Percentiles rank a stretch among this genome's conserved stretches.
Conservation (phyloP, 2,888 invertebrate genomes). For the Troglohyphantes excavatus region DNA sequence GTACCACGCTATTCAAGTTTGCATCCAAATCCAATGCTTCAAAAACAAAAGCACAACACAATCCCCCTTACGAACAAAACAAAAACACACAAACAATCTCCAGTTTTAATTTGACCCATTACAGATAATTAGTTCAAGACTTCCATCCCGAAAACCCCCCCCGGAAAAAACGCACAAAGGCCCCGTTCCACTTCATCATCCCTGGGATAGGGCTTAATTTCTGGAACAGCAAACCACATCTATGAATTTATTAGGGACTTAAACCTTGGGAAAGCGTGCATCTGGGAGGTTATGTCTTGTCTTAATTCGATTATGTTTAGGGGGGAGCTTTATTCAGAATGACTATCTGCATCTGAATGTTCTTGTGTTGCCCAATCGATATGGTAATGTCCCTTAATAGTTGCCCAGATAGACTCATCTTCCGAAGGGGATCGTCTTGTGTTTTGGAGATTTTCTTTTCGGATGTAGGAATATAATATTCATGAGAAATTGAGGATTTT, state of each 20-base stretch:
- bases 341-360: constrained; percentile 22
- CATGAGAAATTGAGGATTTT: neutral
- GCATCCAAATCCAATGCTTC: too few species aligned
- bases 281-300: constrained; percentile 26
- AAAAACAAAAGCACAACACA: too few species aligned
- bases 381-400: constrained; percentile 9
- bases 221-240: constrained; percentile 2
- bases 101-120: neutral
- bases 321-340: constrained; percentile 40
- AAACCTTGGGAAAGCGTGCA: constrained; percentile 44
- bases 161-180: neutral
- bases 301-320: constrained; percentile 40
- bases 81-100: neutral
- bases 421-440: neutral
- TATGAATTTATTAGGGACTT: constrained; percentile 9
- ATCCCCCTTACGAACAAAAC: neutral
- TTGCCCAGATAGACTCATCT: neutral
- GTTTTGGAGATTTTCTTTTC: neutral
- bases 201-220: constrained; percentile 1
- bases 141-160: neutral
- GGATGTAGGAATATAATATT: constrained; percentile 5
- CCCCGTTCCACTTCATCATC: neutral
- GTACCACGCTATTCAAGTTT: too few species aligned
- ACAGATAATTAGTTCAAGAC: constrained; percentile 4
- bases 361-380: neutral